These are phyloP conservation scores for Gnathonemus echidnorhynchus DNA, from an alignment of 2,113 vertebrate species.

Conservation along the genomic window DNA sequence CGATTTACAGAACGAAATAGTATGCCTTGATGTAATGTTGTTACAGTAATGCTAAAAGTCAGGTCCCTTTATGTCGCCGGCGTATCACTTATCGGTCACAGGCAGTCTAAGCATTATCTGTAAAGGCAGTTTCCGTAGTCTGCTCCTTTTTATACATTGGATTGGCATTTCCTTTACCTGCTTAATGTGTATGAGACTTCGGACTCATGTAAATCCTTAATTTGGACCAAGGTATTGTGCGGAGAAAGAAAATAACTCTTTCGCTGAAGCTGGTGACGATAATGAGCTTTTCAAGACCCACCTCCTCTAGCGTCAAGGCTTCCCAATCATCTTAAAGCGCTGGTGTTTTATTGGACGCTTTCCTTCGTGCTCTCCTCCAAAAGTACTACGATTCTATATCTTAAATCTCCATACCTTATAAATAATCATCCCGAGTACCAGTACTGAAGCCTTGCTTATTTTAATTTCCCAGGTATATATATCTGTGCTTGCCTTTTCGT, in stretches of 20 bases:
- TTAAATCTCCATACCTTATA: slow-evolving; percentile 1
- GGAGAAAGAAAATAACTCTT: slow-evolving; percentile 42
- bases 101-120: background rate
- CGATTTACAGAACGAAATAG: background rate
- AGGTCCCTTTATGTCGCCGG: slow-evolving; percentile 19
- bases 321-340: slow-evolving; percentile 34
- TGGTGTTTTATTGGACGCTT: slow-evolving; percentile 39
- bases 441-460: background rate
- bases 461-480: background rate
- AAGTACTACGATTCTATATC: slow-evolving; percentile 43
- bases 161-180: slow-evolving; percentile 52
- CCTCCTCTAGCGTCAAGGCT: slow-evolving; percentile 33
- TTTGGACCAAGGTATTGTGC: slow-evolving; percentile 21
- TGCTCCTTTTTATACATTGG: background rate
- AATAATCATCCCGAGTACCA: slow-evolving; percentile 23
- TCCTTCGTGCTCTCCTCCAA: slow-evolving; percentile 33
- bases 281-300: slow-evolving; percentile 29
- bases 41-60: slow-evolving; percentile 28
- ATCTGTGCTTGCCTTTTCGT: background rate
- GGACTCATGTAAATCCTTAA: slow-evolving; percentile 51
- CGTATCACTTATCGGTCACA: slow-evolving; percentile 15
- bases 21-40: slow-evolving; percentile 4
- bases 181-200: slow-evolving; percentile 43
- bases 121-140: background rate
- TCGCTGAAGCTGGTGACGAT: slow-evolving; percentile 34